phyloP scores from a whole-genome alignment of 2,797 vertebrate genomes.

The Choloepus didactylus region DNA sequence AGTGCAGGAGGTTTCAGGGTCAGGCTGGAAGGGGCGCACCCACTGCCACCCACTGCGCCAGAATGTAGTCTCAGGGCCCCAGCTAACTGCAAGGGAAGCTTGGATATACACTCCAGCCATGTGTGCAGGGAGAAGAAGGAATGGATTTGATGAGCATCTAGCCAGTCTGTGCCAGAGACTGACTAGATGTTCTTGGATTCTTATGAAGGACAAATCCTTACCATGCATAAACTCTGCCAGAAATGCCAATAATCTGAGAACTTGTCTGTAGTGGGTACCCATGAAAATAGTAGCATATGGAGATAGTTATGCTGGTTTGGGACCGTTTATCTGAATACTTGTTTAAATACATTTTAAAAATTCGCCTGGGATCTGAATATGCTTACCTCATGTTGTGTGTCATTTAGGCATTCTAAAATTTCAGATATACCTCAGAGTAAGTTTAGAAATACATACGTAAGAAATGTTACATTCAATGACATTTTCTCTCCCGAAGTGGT shows the following conservation, averaged over 20 bases:
- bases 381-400: not conserved
- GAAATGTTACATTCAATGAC: not conserved
- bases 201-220: not conserved
- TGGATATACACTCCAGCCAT: not conserved
- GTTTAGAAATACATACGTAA: conserved; percentile 32
- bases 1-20: not conserved
- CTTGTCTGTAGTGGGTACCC: not conserved
- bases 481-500: conserved; percentile 46
- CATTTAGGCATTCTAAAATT: conserved; percentile 49
- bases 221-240: not conserved
- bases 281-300: not conserved
- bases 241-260: not conserved
- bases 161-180: not conserved
- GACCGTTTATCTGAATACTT: not conserved
- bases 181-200: not conserved
- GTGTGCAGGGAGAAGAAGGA: not conserved
- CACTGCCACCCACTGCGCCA: not conserved
- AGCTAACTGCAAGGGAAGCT: not conserved
- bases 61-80: not conserved
- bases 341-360: conserved; percentile 27
- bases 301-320: not conserved
- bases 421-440: conserved; percentile 16
- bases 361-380: conserved; percentile 26
- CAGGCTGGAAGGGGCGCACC: not conserved
- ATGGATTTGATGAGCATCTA: not conserved